phyloP scores from a whole-genome alignment of 2,888 invertebrate genomes.

The Mesorhabditis belari region DNA sequence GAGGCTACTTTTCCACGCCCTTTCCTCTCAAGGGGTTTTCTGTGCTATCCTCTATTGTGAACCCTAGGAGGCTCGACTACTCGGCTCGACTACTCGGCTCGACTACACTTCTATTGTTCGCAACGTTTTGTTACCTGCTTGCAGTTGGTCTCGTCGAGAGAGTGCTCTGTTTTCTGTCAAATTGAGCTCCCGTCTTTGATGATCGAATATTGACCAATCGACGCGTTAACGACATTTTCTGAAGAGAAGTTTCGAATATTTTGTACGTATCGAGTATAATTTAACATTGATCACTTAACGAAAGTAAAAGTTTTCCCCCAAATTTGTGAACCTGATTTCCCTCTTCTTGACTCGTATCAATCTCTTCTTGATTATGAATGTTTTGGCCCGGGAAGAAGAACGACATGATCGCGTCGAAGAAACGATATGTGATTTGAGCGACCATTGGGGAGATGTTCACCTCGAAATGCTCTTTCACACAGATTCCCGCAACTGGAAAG shows the following conservation, averaged over 20 bases:
- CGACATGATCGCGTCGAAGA: conserved; percentile 73
- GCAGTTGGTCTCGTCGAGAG: not conserved
- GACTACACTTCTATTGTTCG: conserved; percentile 11
- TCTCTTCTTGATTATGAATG: conserved; percentile 53
- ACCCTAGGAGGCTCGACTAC: no score
- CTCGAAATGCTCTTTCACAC: conserved; percentile 97
- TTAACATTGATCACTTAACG: no score
- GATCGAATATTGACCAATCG: conserved; percentile 14
- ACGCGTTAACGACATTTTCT: conserved; percentile 31
- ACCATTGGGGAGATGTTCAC: conserved; percentile 58
- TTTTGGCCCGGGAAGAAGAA: conserved; percentile 77
- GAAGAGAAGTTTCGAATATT: conserved; percentile 1
- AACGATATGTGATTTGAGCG: conserved; percentile 57
- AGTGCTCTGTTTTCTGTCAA: not conserved
- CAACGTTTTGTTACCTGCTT: not conserved
- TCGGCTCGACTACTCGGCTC: not conserved
- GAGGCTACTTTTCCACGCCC: no score
- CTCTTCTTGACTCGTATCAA: conserved; percentile 29
- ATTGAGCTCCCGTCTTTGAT: not conserved
- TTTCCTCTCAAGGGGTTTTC: no score
- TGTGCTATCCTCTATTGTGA: no score
- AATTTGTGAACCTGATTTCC: not conserved
- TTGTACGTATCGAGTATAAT: no score
- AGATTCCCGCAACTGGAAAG: conserved; percentile 84
- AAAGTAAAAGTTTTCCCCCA: no score